These are phyloP conservation scores for Taeniopygia guttata DNA, from an alignment of 2,797 vertebrate species.

Conservation along the genomic window DNA sequence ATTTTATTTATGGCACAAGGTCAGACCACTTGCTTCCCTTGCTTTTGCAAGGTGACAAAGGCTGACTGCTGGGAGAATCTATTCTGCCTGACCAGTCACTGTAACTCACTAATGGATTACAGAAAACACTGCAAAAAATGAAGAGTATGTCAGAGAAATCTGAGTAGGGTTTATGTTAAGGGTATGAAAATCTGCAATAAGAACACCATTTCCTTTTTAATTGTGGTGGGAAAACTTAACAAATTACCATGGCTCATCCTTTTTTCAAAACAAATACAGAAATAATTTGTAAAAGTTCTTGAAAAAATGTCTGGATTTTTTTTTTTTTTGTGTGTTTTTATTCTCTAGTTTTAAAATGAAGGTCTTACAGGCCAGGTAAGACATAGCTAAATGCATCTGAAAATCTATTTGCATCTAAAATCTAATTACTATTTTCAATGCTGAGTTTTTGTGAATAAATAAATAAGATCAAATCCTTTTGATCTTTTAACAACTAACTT, in stretches of 20 bases:
- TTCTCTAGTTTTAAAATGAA: neutral
- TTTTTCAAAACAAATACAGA: neutral
- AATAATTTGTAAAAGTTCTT: neutral
- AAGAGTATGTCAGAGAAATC: neutral
- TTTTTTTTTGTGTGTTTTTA: neutral
- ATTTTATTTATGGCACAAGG: neutral
- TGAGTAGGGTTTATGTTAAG: neutral
- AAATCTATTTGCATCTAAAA: neutral
- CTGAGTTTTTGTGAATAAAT: neutral
- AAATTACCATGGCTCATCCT: neutral
- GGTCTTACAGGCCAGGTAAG: neutral
- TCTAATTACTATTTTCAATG: neutral
- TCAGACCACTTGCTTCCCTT: neutral
- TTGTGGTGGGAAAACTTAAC: neutral
- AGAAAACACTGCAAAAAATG: neutral
- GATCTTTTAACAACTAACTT: neutral
- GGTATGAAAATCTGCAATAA: neutral
- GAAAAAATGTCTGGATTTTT: neutral
- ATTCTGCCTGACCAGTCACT: neutral
- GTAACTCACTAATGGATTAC: neutral
- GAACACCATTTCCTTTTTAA: neutral
- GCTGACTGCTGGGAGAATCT: neutral
- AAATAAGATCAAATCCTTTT: neutral
- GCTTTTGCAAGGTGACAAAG: neutral
- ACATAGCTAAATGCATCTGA: neutral